phyloP scores from a whole-genome alignment of 2,888 invertebrate genomes.

The Colletes collaris region DNA sequence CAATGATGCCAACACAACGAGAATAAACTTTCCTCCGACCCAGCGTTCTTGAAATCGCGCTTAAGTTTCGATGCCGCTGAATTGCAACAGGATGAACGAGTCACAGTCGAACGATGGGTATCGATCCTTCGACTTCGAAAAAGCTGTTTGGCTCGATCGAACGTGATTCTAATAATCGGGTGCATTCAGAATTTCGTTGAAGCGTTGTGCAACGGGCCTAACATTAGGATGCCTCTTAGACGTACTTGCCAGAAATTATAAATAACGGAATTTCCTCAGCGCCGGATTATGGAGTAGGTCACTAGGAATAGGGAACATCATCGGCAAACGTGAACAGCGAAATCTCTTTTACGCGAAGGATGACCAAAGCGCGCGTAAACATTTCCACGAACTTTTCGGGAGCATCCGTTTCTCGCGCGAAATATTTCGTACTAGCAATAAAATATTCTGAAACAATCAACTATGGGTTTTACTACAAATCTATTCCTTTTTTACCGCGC shows the following conservation, averaged over 20 bases:
- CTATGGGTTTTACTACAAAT: no score
- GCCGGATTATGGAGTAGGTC: conserved; percentile 73
- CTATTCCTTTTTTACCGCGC: no score
- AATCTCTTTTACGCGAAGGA: neutral
- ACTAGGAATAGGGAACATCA: conserved; percentile 63
- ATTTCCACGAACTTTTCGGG: neutral
- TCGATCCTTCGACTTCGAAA: neutral
- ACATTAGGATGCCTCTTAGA: conserved; percentile 74
- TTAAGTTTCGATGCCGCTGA: neutral
- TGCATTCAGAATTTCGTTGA: conserved; percentile 59
- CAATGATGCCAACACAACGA: conserved; percentile 36
- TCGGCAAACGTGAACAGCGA: conserved; percentile 48
- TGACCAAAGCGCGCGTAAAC: neutral
- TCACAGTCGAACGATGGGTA: neutral
- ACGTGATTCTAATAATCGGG: conserved; percentile 30
- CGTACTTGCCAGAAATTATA: conserved; percentile 81
- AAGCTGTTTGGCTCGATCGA: conserved; percentile 9
- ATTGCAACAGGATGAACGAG: neutral
- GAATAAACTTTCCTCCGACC: conserved; percentile 16
- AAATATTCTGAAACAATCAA: no score
- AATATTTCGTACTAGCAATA: no score
- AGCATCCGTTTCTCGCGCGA: no score
- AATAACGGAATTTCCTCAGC: conserved; percentile 79
- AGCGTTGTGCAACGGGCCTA: conserved; percentile 74
- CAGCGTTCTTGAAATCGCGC: neutral